Conservation (phyloP, 64 coral and sea anemone genomes). For the Pocillopora verrucosa region DNA sequence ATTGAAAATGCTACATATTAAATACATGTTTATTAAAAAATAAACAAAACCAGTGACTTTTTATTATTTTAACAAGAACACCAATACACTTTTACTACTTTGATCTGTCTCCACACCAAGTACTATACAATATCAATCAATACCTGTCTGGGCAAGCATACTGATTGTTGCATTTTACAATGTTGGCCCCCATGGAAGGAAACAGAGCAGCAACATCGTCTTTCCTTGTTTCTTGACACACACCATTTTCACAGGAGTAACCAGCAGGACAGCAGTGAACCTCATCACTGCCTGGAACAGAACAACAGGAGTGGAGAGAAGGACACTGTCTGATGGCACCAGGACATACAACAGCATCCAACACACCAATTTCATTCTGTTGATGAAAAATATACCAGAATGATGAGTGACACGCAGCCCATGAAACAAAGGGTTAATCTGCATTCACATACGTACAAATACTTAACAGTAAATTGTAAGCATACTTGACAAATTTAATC, state of each 20-base stretch:
- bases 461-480: no score
- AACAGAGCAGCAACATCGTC: slow-evolving; percentile 12
- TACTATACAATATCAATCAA: neutral
- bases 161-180: slow-evolving; percentile 48
- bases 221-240: slow-evolving; percentile 21
- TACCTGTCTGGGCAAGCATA: slow-evolving; percentile 49
- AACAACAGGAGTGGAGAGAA: slow-evolving; percentile 46
- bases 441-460: no score
- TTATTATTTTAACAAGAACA: neutral
- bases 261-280: slow-evolving; percentile 60
- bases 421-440: no score
- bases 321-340: slow-evolving; percentile 33
- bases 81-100: neutral
- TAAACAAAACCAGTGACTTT: no score
- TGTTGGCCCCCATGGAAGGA: neutral
- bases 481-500: no score
- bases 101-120: neutral
- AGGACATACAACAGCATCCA: slow-evolving; percentile 6
- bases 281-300: neutral
- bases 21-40: no score
- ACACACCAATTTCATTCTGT: slow-evolving; percentile 21
- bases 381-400: neutral
- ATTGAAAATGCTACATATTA: no score
- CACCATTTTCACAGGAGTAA: slow-evolving; percentile 40
- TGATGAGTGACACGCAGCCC: no score